Conservation (phyloP, 2,113 vertebrate genomes). For the Sisor rabdophorus region DNA sequence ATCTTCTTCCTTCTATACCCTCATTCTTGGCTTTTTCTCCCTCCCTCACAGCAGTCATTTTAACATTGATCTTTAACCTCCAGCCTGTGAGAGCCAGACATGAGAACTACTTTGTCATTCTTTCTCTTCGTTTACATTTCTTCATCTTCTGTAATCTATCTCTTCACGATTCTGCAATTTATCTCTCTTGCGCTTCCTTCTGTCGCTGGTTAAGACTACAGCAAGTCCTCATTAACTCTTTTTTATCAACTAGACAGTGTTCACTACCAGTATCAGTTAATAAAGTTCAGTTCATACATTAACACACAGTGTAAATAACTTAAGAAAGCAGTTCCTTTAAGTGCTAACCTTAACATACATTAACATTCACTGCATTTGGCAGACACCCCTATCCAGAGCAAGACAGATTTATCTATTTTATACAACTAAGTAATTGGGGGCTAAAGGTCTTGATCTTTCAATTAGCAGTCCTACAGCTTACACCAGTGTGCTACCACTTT, state of each 20-base stretch:
- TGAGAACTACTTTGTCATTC: slow-evolving; percentile 50
- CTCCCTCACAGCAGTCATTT: slow-evolving; percentile 36
- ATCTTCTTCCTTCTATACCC: slow-evolving; percentile 21
- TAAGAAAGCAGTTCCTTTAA: neutral
- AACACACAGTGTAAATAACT: neutral
- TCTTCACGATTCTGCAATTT: slow-evolving; percentile 43
- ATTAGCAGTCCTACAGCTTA: too few species aligned
- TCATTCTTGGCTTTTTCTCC: slow-evolving; percentile 20
- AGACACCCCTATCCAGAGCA: too few species aligned
- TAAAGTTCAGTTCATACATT: slow-evolving; percentile 22
- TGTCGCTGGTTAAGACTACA: slow-evolving; percentile 3
- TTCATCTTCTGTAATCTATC: slow-evolving; percentile 53
- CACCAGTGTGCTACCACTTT: too few species aligned
- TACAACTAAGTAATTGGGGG: too few species aligned
- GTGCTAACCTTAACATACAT: neutral
- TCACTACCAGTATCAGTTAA: slow-evolving; percentile 29
- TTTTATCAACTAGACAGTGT: slow-evolving; percentile 29
- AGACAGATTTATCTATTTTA: too few species aligned
- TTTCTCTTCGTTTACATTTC: slow-evolving; percentile 55
- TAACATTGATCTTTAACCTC: slow-evolving; percentile 49
- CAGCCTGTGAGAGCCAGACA: slow-evolving; percentile 37
- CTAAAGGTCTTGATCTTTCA: too few species aligned
- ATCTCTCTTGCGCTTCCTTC: slow-evolving; percentile 34
- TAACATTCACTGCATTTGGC: too few species aligned
- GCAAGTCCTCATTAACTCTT: slow-evolving; percentile 20